Base-by-base conservation (phyloP, 2,797 vertebrate genomes). In the Garrulus glandarius region DNA sequence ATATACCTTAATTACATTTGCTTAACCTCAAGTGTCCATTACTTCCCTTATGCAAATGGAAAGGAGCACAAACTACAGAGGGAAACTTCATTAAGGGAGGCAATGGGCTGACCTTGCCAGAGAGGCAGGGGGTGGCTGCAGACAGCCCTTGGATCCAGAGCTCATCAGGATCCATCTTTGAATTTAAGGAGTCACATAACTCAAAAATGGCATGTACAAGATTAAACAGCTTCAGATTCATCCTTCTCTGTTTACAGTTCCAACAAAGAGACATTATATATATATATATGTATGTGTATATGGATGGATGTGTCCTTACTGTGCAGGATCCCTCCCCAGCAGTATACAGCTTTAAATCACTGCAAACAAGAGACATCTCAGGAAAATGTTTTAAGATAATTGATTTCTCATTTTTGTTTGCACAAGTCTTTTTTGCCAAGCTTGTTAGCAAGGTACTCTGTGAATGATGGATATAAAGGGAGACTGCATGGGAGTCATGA, bases 231-330 rank as follows among this genome's bases (percentile, higher is more conserved):
- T 88, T 83, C 37, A 69, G 63, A 53, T 49, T 7, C 6, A 41
- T 39, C 15, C 11, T 18, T 71, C 13, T 19, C 34, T 57, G 23
- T 41, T 41, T 60, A 44, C 26, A 79, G 15, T 10, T 90, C 20
- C 27, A 64, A 46, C 27, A 77, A 65, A 80, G 24, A 70, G 29
- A 80, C 2, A 23, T 43, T 7, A 30, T 6, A 6, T 20, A 30
- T 5, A 6, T 20, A 3, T 32, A 13, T 7, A 1, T n/a, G 5
- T 13, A 15, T 15, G 15, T 6, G 29, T 24, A 16, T 44, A 43
- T 43, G 43, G 16, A 8, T 36, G 10, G 24, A 36, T 30, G 8
- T 41, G 3, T 50, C n/a, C 10, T 69, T 41, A 23, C 10, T 32
- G 10, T 53, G 21, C 36, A 76, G 37, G 29, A 71, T 41, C 29